A percentile compares a stretch with the other conserved stretches of the same genome.
phyloP scores from a whole-genome alignment of 2,888 invertebrate genomes.

The Aspidiotus rigidus region DNA sequence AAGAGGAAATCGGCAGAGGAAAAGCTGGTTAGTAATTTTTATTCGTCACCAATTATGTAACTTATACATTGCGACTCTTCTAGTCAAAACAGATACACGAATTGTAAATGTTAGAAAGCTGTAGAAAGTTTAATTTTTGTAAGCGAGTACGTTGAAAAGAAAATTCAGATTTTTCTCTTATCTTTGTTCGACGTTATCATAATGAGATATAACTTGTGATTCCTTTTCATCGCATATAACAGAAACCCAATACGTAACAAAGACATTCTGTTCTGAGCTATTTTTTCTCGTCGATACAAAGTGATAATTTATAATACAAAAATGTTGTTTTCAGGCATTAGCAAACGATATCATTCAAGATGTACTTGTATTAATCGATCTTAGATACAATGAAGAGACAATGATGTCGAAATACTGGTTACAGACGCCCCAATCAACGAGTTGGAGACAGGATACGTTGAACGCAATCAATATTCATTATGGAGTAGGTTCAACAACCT shows the following conservation, averaged over 20 bases:
- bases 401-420: not conserved
- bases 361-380: not conserved
- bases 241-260: constrained; percentile 12
- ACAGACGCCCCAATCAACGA: not conserved
- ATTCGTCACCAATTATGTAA: not conserved
- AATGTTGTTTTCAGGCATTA: constrained; percentile 5
- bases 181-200: constrained; percentile 9
- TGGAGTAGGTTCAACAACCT: not conserved
- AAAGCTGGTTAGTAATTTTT: not conserved
- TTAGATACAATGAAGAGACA: not conserved
- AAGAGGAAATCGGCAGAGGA: not conserved
- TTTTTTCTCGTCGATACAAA: constrained; percentile 8
- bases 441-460: not conserved
- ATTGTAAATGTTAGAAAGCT: constrained; percentile 10
- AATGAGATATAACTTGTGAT: constrained; percentile 13
- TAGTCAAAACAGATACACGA: not conserved
- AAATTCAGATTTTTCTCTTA: constrained; percentile 13
- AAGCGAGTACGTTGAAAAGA: constrained; percentile 11
- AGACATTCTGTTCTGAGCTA: constrained; percentile 11
- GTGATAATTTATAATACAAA: not conserved
- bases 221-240: constrained; percentile 11
- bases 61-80: not conserved
- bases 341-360: not conserved
- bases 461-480: not conserved
- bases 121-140: constrained; percentile 11